Evolutionary conservation across 1,140 invertebrate species (phyloP).

Genomic region (Penaeus indicus): DNA sequence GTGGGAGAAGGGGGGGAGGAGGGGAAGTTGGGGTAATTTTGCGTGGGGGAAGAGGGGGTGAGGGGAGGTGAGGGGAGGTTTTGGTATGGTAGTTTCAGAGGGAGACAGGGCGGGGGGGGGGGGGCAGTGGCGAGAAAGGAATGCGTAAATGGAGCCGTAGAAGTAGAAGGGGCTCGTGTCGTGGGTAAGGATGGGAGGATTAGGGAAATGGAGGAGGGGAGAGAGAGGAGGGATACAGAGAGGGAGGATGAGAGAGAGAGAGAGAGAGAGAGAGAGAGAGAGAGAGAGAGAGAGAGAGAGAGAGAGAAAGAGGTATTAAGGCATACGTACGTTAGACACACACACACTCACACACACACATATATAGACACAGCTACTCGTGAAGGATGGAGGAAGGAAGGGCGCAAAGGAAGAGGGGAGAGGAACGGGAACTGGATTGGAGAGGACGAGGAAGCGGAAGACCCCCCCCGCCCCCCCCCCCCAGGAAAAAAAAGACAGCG

Average conservation of each 20-base stretch:
- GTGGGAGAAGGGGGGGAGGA: constrained; percentile 1
- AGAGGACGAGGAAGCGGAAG: too few relatives aligned
- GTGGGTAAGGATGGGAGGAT: neutral
- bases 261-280: neutral
- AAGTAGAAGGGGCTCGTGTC: neutral
- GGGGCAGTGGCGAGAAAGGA: neutral
- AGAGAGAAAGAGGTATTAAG: neutral
- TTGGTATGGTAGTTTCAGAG: neutral
- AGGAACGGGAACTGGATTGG: too few relatives aligned
- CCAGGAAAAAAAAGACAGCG: too few relatives aligned
- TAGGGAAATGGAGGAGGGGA: neutral
- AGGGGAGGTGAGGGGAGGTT: constrained; percentile 2
- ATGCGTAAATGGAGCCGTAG: neutral
- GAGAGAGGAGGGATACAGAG: neutral
- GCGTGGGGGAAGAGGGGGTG: neutral
- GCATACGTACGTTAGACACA: too few relatives aligned
- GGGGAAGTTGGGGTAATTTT: neutral
- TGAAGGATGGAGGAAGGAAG: too few relatives aligned
- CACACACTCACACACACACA: too few relatives aligned
- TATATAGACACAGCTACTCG: too few relatives aligned
- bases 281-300: neutral
- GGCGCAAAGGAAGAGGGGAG: too few relatives aligned
- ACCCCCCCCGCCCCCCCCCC: too few relatives aligned
- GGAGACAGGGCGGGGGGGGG: neutral
- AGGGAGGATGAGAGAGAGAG: neutral